Percentiles rank a stretch among this genome's conserved stretches.
Conservation (phyloP, 2,113 vertebrate species). For the Neopipo cinnamomea region DNA sequence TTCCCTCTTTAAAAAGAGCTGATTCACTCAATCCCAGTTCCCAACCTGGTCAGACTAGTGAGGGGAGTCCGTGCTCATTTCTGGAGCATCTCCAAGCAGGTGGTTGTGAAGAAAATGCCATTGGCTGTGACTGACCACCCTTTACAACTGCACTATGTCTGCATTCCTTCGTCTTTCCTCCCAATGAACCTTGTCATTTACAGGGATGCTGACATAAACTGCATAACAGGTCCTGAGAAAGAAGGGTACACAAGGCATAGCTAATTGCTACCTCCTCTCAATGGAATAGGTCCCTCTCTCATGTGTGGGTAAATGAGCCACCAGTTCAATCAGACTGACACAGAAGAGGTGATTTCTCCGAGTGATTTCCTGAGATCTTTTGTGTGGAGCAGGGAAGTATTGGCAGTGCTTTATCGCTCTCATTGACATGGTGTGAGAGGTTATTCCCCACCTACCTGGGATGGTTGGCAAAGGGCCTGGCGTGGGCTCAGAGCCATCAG, state of each 20-base stretch:
- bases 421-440: neutral
- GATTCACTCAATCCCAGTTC: neutral
- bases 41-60: neutral
- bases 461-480: neutral
- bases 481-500: neutral
- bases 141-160: neutral
- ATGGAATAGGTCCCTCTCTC: neutral
- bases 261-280: neutral
- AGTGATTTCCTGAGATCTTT: neutral
- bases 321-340: neutral
- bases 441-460: neutral
- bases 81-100: neutral
- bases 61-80: rapidly evolving
- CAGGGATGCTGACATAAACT: neutral
- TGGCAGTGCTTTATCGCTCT: neutral
- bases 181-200: neutral
- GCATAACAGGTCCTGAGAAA: neutral
- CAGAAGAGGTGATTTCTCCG: neutral
- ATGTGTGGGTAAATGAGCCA: rapidly evolving
- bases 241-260: neutral
- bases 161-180: neutral
- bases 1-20: neutral
- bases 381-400: neutral
- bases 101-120: rapidly evolving
- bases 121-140: neutral